These are phyloP conservation scores for Apogon hyalosoma DNA, from an alignment of 2,797 vertebrate genomes.

Conservation along the genomic window DNA sequence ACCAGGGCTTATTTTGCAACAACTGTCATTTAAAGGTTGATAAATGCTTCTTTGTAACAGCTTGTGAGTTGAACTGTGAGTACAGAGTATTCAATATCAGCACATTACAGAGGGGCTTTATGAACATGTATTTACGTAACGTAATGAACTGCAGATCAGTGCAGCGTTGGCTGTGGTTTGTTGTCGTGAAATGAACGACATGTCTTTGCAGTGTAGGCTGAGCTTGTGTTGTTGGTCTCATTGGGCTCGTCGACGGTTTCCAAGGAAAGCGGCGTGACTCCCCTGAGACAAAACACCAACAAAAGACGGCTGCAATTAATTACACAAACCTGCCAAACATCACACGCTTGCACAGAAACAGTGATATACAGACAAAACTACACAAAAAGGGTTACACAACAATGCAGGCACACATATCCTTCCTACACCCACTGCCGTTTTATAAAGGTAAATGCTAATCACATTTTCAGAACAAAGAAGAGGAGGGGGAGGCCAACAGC, in stretches of 20 bases:
- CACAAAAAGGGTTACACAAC: conserved; percentile 4
- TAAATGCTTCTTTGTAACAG: too few species aligned
- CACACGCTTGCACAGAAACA: conserved; percentile 3
- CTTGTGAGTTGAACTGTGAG: too few species aligned
- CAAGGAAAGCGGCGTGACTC: conserved; percentile 27
- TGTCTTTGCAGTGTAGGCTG: neutral
- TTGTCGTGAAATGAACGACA: neutral
- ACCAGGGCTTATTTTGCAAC: too few species aligned
- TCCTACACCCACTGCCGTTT: neutral
- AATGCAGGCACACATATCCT: neutral
- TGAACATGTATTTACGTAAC: too few species aligned
- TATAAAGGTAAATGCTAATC: conserved; percentile 21
- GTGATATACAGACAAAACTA: conserved; percentile 6
- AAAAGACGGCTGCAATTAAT: conserved; percentile 42
- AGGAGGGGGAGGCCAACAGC: conserved; percentile 13
- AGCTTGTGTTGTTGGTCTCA: conserved; percentile 12
- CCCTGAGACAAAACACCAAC: conserved; percentile 27
- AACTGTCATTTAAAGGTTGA: too few species aligned
- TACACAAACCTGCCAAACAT: conserved; percentile 15
- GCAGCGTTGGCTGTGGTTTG: neutral
- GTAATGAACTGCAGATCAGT: too few species aligned
- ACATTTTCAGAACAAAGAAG: conserved; percentile 15
- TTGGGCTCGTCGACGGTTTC: conserved; percentile 14
- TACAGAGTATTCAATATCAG: too few species aligned
- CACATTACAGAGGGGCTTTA: too few species aligned